Base-by-base conservation (phyloP, 2,113 vertebrate species). In the Globicephala melas region DNA sequence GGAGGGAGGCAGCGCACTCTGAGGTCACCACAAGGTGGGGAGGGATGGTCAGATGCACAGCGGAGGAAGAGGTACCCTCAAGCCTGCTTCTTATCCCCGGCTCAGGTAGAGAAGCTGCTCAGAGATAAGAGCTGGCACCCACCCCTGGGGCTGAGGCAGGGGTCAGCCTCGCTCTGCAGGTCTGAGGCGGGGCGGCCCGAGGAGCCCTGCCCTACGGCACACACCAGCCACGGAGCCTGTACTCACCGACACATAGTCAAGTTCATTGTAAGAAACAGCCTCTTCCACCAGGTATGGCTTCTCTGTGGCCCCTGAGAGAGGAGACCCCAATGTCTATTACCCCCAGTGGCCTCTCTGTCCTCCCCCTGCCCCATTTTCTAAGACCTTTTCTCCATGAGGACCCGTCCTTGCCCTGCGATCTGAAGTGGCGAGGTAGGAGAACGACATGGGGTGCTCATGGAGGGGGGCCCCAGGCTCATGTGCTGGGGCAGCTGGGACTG, bases 201-300 rank as follows among this genome's bases (percentile, higher is more conserved):
- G 41, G 81, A 62, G 53, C n/a, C 79, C 82, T 7, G 50, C 13
- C 73, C 60, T 26, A 1, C 0, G 0, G 44, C 9, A 3, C 1
- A 21, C 2, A 31, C 47, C 71, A 21, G 6, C 76, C 7, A 8
- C 2, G 0, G 44, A n/a, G 82, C 58, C 85, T 3, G 58, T 31
- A 98, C 99, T 99, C 98, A 99, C 99, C 92, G 99, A 99, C 81
- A 99, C 90, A 73, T 99, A 99, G 98, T 99, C 99, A 74, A 99
- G 98, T 96, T 99, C 99, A 3, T 99, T 99, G 81, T 99, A 99
- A 71, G 99, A 99, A 87, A 99, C 98, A 0, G 99, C 99, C 33
- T 99, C 99, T 97, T 99, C 99, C 94, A 99, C 99, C 96, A 99
- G 99, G 98, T 99, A 99, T 0, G 99, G 99, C 98, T 99, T 99